Evolutionary conservation across 2,797 vertebrate species (phyloP), one percentile per base, ranked within the genome.

Genomic region (Tympanoctomys barrerae): DNA sequence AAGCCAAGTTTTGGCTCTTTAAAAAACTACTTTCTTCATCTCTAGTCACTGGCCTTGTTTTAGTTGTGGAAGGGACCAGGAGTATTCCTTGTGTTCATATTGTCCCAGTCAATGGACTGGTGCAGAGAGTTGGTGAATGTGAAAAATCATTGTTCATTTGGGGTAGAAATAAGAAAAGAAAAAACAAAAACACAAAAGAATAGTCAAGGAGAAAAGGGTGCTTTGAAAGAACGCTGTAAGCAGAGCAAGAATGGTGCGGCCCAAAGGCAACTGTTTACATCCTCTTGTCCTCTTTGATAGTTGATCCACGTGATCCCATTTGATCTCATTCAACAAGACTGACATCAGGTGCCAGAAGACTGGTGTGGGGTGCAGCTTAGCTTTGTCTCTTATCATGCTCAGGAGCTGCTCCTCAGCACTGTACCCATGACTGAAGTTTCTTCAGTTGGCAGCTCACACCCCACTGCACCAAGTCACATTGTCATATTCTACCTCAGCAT

Each of bases 1-100:
- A 89, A 82, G 54, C 28, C 68, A 94, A 31, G 1, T 52, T 88
- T 77, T 73, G n/a, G 2, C 4, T 62, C 39, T 91, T 91, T 75
- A 49, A 81, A 92, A 36, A 91, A 94, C 18, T 26, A 4, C 7
- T 57, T 62, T 90, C 75, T 42, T 87, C n/a, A 64, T 66, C 4
- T 73, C 70, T 5, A 66, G 2, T 61, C 36, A 79, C 79, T 68
- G 61, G 22, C 52, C 19, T 36, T 24, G 11, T 46, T 42, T 1
- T 7, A 0, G 11, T 2, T 46, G 2, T 13, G 28, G 12, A 1
- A 77, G 26, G 26, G 2, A 28, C 42, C 13, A 18, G 73, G 12
- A 16, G 42, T 28, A 26, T 16, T 31, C 26, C 46, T 24, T 26
- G 28, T 46, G 42, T 12, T 49, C 42, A 28, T 75, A 42, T 3